A percentile compares a stretch with the other conserved stretches of the same genome.
phyloP scores from a whole-genome alignment of 2,888 invertebrate species.

The Epirrhoe tristata region DNA sequence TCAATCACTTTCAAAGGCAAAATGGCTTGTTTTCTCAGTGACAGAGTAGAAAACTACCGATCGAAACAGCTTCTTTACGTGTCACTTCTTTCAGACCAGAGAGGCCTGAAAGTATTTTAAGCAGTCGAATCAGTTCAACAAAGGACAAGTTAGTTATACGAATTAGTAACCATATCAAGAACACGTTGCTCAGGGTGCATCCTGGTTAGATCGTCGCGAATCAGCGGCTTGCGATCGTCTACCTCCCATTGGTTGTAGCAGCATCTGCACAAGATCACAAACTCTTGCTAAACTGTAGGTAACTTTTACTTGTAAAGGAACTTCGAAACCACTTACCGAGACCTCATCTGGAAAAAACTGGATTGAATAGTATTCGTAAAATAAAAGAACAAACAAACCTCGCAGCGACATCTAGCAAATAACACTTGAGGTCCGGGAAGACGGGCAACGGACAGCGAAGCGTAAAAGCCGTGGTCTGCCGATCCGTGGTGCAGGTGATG shows the following conservation, averaged over 20 bases:
- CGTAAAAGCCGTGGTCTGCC: conserved; percentile 93
- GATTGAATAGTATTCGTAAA: background rate
- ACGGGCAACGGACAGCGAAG: conserved; percentile 70
- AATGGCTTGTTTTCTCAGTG: too few species aligned
- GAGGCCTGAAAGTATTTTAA: too few species aligned
- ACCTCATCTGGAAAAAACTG: too few species aligned
- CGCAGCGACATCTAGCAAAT: conserved; percentile 65
- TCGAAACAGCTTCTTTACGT: too few species aligned
- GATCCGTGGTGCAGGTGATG: conserved; percentile 87
- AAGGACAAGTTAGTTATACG: background rate
- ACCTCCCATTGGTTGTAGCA: conserved; percentile 66
- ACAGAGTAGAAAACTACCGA: too few species aligned
- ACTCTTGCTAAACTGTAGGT: too few species aligned
- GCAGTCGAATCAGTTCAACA: background rate
- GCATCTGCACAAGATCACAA: conserved; percentile 50
- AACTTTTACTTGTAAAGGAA: too few species aligned
- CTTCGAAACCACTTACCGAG: too few species aligned
- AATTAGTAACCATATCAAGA: conserved; percentile 56
- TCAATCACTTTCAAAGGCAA: too few species aligned
- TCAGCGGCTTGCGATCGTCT: conserved; percentile 55
- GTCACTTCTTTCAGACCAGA: too few species aligned
- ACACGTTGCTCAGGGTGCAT: conserved; percentile 60
- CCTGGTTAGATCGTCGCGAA: conserved; percentile 61
- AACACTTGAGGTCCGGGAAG: conserved; percentile 61
- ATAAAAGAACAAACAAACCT: conserved; percentile 58